Percentiles rank a stretch among this genome's conserved stretches.
Conservation (phyloP, 2,797 vertebrate genomes). For the Eulemur albifrons region DNA sequence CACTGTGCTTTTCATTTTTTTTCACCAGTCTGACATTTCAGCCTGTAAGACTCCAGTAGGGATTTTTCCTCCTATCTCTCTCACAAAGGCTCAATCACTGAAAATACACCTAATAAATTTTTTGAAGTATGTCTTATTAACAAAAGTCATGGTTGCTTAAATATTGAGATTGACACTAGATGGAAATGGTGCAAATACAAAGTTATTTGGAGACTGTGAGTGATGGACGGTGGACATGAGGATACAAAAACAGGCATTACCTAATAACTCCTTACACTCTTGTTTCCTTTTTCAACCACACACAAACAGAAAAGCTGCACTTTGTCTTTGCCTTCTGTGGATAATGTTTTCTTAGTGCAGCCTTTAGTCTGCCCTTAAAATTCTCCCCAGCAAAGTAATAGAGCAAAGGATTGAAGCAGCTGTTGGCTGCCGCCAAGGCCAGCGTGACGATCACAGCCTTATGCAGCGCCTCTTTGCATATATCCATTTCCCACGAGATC, state of each 20-base stretch:
- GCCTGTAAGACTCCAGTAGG: not conserved
- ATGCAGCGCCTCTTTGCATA: slow-evolving; percentile 53
- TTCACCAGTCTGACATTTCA: not conserved
- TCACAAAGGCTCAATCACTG: not conserved
- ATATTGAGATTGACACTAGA: not conserved
- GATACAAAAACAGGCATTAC: not conserved
- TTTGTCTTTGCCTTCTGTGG: not conserved
- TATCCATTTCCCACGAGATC: not conserved
- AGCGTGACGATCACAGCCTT: slow-evolving; percentile 81
- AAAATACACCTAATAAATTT: not conserved
- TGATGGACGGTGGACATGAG: not conserved
- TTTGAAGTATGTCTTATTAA: slow-evolving; percentile 16
- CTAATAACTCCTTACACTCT: not conserved
- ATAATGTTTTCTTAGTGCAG: slow-evolving; percentile 43
- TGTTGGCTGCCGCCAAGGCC: slow-evolving; percentile 84
- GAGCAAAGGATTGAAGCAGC: slow-evolving; percentile 86
- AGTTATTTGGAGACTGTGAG: not conserved
- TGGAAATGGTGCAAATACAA: not conserved
- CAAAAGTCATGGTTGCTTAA: not conserved
- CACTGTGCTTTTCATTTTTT: not conserved
- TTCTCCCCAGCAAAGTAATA: slow-evolving; percentile 87
- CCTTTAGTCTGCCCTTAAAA: slow-evolving; percentile 82
- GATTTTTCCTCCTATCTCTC: not conserved
- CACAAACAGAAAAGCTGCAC: not conserved
- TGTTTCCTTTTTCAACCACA: slow-evolving; percentile 41